A percentile compares a stretch with the other conserved stretches of the same genome.
Evolutionary conservation across 2,888 invertebrate species (phyloP).

Genomic region (Pristionchus maxplancki): DNA sequence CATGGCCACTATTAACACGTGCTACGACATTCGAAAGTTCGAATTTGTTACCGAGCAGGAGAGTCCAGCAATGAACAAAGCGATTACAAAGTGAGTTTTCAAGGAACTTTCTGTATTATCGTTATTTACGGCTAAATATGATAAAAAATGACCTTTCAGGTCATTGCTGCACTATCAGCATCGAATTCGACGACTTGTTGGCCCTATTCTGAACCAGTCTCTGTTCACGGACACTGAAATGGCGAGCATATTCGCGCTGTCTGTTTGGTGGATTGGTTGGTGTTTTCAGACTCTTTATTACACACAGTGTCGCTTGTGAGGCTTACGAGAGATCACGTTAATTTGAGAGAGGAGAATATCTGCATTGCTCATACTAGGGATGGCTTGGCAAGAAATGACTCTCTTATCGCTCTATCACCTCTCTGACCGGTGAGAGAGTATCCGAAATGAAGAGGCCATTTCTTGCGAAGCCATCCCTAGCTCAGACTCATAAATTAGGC

Average conservation of each 20-base stretch:
- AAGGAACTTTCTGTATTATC: too few relatives aligned
- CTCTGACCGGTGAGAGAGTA: too few relatives aligned
- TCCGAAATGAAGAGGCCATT: too few relatives aligned
- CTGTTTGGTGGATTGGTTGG: not conserved
- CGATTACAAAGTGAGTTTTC: not conserved
- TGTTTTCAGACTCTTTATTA: too few relatives aligned
- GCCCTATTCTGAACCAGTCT: not conserved
- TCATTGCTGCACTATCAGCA: not conserved
- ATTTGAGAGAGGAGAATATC: too few relatives aligned
- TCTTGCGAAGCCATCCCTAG: too few relatives aligned
- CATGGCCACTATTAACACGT: not conserved
- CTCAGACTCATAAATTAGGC: too few relatives aligned
- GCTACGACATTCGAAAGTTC: not conserved
- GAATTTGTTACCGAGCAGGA: not conserved
- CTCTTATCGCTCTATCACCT: too few relatives aligned
- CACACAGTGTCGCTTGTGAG: too few relatives aligned
- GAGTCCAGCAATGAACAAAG: not conserved
- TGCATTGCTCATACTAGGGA: too few relatives aligned
- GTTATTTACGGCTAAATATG: too few relatives aligned
- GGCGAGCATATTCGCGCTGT: not conserved
- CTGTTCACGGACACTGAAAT: not conserved
- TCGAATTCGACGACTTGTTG: not conserved
- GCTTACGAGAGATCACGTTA: not conserved
- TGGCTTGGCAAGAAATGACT: too few relatives aligned
- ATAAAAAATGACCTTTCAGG: not conserved